Conservation (phyloP, 2,797 vertebrate genomes). For the Mallotus villosus region DNA sequence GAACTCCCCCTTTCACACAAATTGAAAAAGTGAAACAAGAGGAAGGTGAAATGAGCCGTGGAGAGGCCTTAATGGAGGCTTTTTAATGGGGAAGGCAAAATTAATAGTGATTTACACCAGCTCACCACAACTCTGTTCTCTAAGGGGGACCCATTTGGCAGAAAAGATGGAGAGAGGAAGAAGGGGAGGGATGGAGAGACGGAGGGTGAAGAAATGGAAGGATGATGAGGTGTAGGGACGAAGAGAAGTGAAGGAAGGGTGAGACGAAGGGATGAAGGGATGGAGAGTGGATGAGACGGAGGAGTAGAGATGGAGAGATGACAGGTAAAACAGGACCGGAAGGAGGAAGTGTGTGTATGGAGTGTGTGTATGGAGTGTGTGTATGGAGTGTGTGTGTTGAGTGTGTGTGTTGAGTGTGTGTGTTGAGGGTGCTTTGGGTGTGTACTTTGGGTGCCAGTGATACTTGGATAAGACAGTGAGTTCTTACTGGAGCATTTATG, state of each 20-base stretch:
- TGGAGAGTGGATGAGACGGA: no score
- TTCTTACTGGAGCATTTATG: no score
- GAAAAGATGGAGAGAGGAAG: constrained; percentile 50
- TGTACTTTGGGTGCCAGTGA: no score
- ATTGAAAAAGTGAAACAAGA: constrained; percentile 99
- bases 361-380: no score
- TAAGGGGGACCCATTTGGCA: constrained; percentile 70
- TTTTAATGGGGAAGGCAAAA: constrained; percentile 99
- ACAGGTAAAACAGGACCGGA: constrained; percentile 72
- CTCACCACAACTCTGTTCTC: constrained; percentile 93
- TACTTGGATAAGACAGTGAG: no score
- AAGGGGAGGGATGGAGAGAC: constrained; percentile 85
- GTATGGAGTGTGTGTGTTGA: no score
- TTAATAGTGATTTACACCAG: constrained; percentile 99
- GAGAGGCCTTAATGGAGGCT: constrained; percentile 97
- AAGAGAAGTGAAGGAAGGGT: no score
- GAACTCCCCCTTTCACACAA: constrained; percentile 99
- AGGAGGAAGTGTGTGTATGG: constrained; percentile 44
- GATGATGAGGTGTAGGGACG: constrained; percentile 60
- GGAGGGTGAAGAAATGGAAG: constrained; percentile 81
- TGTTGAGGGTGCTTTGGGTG: no score
- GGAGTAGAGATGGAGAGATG: no score
- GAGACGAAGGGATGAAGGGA: no score
- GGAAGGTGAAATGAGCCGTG: constrained; percentile 99
- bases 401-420: no score